Base-by-base conservation (phyloP, 2,113 vertebrate genomes). In the Pagrus major region DNA sequence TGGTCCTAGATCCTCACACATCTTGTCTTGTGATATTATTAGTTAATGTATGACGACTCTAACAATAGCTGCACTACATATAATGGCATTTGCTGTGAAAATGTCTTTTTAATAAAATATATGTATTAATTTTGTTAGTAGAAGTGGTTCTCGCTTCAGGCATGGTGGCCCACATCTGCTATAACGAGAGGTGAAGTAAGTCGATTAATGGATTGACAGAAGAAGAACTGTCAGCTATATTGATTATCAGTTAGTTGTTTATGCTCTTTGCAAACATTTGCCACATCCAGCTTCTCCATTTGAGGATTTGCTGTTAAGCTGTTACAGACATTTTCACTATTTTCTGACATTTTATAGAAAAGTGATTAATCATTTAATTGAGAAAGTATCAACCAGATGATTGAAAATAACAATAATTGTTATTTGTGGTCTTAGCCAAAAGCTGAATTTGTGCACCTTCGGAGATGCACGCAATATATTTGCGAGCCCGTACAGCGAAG, bases 171-270 rank as follows among this genome's bases (percentile, higher is more conserved):
- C 46, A 44, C 47, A 65, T 52, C 23, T 12, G 42, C 23, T 41
- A 6, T 31, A 70, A 74, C 68, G 14, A 27, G 52, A 83, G 29
- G 37, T 65, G 65, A 81, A 80, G 42, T 52, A 46, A 6, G 16
- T 20, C 15, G 35, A 25, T 76, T 63, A 66, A 80, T 66, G 49
- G 49, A 41, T 54, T 12, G 5, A 41, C 25, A 21, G 23, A 69
- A 11, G 20, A 27, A 56, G 41, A 1, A 4, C 31, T 56, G 25
- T 1, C 3, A 20, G 31, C 29, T 31, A 9, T 31, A 6, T 51
- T 29, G 3, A 2, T 9, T 11, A 21, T 35, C 7, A 21, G 55
- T 33, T 21, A 20, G 29, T 20, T 33, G 54, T 56, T 56, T 4
- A 56, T 33, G 29, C 16, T 3, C 29, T 31, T 27, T 56, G 12